phyloP scores from a whole-genome alignment of 92 coral and sea anemone species.

The Micromussa lordhowensis region DNA sequence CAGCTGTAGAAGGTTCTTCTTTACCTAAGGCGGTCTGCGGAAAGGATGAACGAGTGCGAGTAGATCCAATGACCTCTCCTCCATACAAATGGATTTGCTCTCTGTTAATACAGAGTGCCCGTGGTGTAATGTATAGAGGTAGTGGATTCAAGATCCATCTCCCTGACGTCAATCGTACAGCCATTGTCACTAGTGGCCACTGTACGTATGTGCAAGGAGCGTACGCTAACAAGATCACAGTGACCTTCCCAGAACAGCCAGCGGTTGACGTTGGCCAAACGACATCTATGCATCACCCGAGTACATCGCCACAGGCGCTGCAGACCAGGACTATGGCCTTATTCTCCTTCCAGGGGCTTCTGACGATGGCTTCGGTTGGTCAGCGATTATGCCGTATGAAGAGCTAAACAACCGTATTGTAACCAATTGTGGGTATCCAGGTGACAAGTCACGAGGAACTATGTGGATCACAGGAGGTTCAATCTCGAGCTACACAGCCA shows the following conservation, averaged over 20 bases:
- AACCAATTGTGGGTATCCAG: slow-evolving; percentile 57
- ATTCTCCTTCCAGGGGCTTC: slow-evolving; percentile 40
- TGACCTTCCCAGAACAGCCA: slow-evolving; percentile 24
- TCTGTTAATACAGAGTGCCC: slow-evolving; percentile 18
- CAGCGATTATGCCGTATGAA: slow-evolving; percentile 34
- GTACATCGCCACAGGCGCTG: background rate
- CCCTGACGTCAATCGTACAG: slow-evolving; percentile 40
- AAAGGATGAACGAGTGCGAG: slow-evolving; percentile 50
- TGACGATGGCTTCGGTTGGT: slow-evolving; percentile 56
- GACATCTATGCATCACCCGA: slow-evolving; percentile 35
- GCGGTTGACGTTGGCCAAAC: slow-evolving; percentile 6
- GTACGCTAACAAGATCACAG: slow-evolving; percentile 36
- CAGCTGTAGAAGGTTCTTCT: slow-evolving; percentile 20
- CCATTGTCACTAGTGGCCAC: slow-evolving; percentile 51
- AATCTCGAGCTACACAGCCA: slow-evolving; percentile 4
- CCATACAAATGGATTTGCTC: slow-evolving; percentile 63
- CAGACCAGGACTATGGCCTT: slow-evolving; percentile 40
- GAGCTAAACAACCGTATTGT: slow-evolving; percentile 36
- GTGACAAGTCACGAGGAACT: slow-evolving; percentile 34
- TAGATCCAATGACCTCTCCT: slow-evolving; percentile 52
- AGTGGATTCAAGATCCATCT: slow-evolving; percentile 52
- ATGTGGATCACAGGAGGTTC: slow-evolving; percentile 34
- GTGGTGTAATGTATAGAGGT: background rate
- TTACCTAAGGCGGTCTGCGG: slow-evolving; percentile 12
- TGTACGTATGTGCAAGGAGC: slow-evolving; percentile 2